Evolutionary conservation across 2,888 invertebrate species (phyloP).

Genomic region (Ceramica pisi): DNA sequence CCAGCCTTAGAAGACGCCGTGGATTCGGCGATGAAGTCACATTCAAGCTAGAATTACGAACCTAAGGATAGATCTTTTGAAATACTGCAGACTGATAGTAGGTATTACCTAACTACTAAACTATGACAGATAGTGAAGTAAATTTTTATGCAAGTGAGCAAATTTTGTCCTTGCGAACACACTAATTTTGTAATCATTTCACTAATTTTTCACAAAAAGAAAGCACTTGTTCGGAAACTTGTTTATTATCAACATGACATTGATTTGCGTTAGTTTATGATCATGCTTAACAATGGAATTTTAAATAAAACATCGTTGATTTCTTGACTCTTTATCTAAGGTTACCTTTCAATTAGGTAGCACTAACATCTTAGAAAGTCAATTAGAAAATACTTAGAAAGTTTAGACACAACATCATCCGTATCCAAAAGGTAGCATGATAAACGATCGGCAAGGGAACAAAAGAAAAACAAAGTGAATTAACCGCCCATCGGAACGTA

Average conservation of each 20-base stretch:
- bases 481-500: conserved; percentile 46
- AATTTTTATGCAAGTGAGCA: no score
- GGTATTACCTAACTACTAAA: no score
- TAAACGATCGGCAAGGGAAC: conserved; percentile 55
- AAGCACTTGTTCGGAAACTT: no score
- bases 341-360: conserved; percentile 14
- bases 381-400: conserved; percentile 55
- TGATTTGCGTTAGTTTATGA: no score
- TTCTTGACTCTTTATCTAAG: background rate
- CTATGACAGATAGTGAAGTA: background rate
- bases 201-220: no score
- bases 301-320: no score
- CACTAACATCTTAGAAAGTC: conserved; percentile 39
- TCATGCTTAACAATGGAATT: no score
- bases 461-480: conserved; percentile 63
- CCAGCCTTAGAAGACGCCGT: conserved; percentile 28
- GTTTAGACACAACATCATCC: conserved; percentile 55
- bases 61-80: background rate
- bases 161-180: no score
- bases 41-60: conserved; percentile 8
- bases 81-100: background rate
- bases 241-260: no score
- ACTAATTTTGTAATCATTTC: no score
- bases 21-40: conserved; percentile 19
- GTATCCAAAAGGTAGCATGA: conserved; percentile 50